Evolutionary conservation across 2,113 vertebrate genomes (phyloP), one percentile per base, ranked within the genome.

Genomic region (Tichodroma muraria): DNA sequence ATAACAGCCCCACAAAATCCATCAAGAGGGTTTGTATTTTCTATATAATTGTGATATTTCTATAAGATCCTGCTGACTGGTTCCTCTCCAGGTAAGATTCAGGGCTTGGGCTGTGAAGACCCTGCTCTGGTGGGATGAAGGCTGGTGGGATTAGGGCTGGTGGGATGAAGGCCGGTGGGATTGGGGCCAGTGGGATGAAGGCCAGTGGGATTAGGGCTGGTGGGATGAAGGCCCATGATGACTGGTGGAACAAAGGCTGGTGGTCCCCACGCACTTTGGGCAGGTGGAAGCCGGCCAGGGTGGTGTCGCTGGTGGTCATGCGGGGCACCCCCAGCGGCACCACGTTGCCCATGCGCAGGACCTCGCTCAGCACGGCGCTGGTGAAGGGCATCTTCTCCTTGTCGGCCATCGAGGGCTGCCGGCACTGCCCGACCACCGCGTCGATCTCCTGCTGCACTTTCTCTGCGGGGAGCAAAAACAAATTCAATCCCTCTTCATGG

Each of bases 341-440:
- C 4, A 99, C 89, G 30, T 99, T 98, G 72, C 98, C 98, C 96
- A 98, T 82, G 56, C 98, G 97, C 94, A 98, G 98, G 66, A 98
- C 97, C 96, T 99, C 99, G 0, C 99, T 98, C 95, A 99, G 96
- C 71, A 99, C 98, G 0, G 98, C 98, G 0, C 98, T 97, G 38
- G 98, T 99, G 93, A 98, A 98, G 0, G 98, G 98, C 97, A 98
- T 96, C 84, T 93, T 92, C 69, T 97, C 90, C 90, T 94, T 97
- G 97, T 98, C 97, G 0, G 97, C 93, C 98, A 98, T 95, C 3
- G 42, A n/a, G 23, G 98, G 98, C 44, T 82, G 96, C 8, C 95
- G 96, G 40, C 65, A 94, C 89, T 86, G 97, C 90, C 98, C 98
- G 0, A 98, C 96, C 93, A 98, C 97, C 0, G 61, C 40, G 52